Percentiles rank a stretch among this genome's conserved stretches.
phyloP scores from a whole-genome alignment of 2,113 vertebrate species.

The Chitala chitala region DNA sequence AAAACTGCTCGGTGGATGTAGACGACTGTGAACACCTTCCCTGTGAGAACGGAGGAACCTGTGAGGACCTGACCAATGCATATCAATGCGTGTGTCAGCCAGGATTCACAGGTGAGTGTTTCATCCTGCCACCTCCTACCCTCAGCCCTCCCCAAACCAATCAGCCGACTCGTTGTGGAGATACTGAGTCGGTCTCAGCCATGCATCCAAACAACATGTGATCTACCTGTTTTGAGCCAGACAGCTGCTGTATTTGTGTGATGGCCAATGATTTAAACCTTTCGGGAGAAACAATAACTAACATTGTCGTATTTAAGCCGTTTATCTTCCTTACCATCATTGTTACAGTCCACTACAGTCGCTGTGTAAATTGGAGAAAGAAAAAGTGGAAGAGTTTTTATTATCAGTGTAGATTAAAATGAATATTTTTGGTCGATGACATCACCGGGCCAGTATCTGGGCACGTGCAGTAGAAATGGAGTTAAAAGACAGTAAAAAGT shows the following conservation, averaged over 20 bases:
- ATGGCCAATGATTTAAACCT: background rate
- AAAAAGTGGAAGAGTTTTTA: too few species aligned
- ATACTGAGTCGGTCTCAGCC: too few species aligned
- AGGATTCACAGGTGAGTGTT: conserved; percentile 77
- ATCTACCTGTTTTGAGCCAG: too few species aligned
- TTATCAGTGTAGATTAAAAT: too few species aligned
- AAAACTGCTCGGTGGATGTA: conserved; percentile 72
- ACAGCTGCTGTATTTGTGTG: background rate
- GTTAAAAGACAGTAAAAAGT: too few species aligned
- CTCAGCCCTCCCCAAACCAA: background rate
- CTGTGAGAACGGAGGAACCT: conserved; percentile 73
- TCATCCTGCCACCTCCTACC: background rate
- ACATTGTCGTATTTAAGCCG: conserved; percentile 51
- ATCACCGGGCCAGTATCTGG: too few species aligned
- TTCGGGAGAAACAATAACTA: conserved; percentile 40
- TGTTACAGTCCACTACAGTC: background rate
- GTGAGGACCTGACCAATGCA: conserved; percentile 69
- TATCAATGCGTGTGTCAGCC: conserved; percentile 73
- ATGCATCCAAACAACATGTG: background rate
- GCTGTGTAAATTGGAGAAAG: too few species aligned
- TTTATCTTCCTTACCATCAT: conserved; percentile 49
- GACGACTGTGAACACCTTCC: conserved; percentile 79
- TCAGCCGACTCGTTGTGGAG: background rate
- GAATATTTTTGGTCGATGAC: too few species aligned
- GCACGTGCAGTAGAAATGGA: too few species aligned